Conservation (phyloP, 2,113 vertebrate species). For the Syrrhaptes paradoxus region DNA sequence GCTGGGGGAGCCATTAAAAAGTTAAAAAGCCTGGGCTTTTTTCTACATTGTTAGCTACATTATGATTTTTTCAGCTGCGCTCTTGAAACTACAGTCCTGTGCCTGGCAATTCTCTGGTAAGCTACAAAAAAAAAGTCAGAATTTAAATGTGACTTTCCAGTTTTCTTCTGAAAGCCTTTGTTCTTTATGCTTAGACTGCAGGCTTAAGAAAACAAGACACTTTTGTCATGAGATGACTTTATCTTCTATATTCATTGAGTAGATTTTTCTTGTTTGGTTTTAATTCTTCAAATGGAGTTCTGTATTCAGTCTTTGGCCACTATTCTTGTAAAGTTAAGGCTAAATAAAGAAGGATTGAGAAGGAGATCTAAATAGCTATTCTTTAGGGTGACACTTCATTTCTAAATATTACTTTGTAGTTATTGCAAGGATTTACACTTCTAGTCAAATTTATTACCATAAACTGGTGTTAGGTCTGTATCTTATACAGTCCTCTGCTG, state of each 20-base stretch:
- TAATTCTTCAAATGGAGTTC: neutral
- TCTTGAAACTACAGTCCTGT: neutral
- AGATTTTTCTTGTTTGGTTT: neutral
- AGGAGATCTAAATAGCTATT: neutral
- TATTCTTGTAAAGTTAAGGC: neutral
- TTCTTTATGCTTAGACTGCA: neutral
- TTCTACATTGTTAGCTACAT: neutral
- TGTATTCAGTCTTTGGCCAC: neutral
- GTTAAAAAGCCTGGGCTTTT: neutral
- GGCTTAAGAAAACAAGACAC: neutral
- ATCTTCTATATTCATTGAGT: neutral
- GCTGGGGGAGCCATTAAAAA: neutral
- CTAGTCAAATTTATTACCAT: neutral
- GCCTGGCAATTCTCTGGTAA: neutral
- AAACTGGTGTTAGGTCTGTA: neutral
- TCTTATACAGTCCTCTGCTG: neutral
- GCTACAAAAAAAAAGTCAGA: neutral
- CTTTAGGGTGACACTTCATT: neutral
- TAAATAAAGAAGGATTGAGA: neutral
- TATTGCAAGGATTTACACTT: neutral
- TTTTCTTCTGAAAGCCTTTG: neutral
- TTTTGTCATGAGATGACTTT: neutral
- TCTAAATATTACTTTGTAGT: neutral
- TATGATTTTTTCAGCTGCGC: neutral
- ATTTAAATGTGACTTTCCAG: neutral